phyloP scores from a whole-genome alignment of 2,113 vertebrate species.

The Seriola dumerili region DNA sequence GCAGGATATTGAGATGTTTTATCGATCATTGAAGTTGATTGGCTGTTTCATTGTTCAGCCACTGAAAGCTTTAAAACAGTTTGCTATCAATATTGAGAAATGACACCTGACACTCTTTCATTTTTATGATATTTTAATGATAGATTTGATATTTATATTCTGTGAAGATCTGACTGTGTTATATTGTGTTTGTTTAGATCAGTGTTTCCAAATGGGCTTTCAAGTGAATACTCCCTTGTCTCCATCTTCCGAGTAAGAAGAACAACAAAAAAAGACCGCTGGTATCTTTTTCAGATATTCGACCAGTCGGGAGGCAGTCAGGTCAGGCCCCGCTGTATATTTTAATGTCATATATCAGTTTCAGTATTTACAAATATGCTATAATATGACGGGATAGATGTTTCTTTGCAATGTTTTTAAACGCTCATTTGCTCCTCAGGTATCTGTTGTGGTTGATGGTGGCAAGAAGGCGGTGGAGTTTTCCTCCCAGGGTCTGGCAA shows the following conservation, averaged over 20 bases:
- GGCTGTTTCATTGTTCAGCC: conserved; percentile 48
- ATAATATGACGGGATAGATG: not conserved
- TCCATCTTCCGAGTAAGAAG: conserved; percentile 90
- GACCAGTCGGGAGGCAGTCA: conserved; percentile 89
- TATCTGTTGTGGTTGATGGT: conserved; percentile 92
- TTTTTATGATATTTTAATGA: conserved; percentile 8
- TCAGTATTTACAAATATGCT: not conserved
- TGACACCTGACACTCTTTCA: conserved; percentile 6
- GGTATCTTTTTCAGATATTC: conserved; percentile 95
- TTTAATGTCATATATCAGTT: conserved; percentile 4
- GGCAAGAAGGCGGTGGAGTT: conserved; percentile 91
- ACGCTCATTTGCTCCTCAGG: conserved; percentile 74
- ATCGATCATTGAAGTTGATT: conserved; percentile 68
- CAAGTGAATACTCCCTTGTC: conserved; percentile 90
- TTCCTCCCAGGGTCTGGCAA: conserved; percentile 84
- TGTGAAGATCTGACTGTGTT: conserved; percentile 11
- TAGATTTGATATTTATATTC: not conserved
- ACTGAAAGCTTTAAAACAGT: conserved; percentile 32
- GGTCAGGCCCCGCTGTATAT: conserved; percentile 75
- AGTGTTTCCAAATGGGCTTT: conserved; percentile 91
- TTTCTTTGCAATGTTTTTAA: not conserved
- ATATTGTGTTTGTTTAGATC: conserved; percentile 78
- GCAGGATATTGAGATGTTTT: conserved; percentile 67
- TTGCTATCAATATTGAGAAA: conserved; percentile 29
- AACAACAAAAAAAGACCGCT: conserved; percentile 93